Conservation (phyloP, 2,888 invertebrate species). For the Philaethria dido region DNA sequence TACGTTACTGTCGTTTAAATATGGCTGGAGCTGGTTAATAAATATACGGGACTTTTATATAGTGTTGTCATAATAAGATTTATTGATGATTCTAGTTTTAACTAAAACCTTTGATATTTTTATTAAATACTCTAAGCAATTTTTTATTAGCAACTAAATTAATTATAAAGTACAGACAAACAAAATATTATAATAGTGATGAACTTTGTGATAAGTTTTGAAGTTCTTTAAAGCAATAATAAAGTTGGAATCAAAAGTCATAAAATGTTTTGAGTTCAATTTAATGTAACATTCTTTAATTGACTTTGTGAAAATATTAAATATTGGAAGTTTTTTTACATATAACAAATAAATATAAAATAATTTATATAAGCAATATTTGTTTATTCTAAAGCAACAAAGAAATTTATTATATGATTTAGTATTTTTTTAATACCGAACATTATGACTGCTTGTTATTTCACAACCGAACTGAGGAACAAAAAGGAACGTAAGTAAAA, state of each 20-base stretch:
- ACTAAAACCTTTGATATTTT: background rate
- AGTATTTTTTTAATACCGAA: background rate
- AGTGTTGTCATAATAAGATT: conserved; percentile 9
- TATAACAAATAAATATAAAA: background rate
- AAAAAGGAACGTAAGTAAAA: conserved; percentile 27
- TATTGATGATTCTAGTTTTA: background rate
- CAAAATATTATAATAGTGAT: no score
- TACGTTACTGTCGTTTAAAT: conserved; percentile 24
- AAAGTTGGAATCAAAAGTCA: no score
- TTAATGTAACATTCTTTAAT: no score
- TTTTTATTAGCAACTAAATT: background rate
- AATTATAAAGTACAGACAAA: background rate
- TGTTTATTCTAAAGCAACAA: background rate
- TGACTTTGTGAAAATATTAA: no score
- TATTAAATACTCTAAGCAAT: background rate
- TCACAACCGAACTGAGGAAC: conserved; percentile 24
- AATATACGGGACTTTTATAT: conserved; percentile 9
- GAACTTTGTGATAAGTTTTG: no score
- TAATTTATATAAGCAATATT: background rate
- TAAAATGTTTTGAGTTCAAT: no score
- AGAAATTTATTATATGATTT: background rate
- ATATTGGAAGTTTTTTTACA: no score
- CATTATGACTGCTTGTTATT: background rate
- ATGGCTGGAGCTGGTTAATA: conserved; percentile 18
- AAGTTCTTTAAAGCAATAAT: no score